Conservation (phyloP, 2,113 vertebrate species). For the Notechis scutatus region DNA sequence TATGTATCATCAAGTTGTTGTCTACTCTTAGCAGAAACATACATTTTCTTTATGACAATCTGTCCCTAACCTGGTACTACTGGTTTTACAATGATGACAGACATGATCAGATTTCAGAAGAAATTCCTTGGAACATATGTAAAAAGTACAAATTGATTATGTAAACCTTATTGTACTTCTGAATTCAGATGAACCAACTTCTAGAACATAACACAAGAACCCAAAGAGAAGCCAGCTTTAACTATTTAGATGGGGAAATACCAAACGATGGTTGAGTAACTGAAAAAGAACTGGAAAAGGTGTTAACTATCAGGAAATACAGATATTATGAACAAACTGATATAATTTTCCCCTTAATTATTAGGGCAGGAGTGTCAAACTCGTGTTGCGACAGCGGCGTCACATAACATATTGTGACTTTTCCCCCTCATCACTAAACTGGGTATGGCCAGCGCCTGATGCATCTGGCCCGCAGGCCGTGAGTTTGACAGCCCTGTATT, state of each 20-base stretch:
- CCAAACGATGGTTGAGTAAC: neutral
- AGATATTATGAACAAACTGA: neutral
- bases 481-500: neutral
- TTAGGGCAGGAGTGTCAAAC: neutral
- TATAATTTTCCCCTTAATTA: neutral
- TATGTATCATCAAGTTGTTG: neutral
- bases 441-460: no score
- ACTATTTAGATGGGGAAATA: neutral
- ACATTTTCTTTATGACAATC: neutral
- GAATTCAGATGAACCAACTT: neutral
- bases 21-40: neutral
- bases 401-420: no score
- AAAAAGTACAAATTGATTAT: neutral
- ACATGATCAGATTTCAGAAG: neutral
- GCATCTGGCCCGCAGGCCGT: no score
- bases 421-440: no score
- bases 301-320: neutral
- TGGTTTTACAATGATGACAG: neutral
- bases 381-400: no score
- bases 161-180: neutral
- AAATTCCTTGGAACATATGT: neutral
- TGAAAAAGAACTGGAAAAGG: neutral
- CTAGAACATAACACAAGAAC: neutral
- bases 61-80: neutral
- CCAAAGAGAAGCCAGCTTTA: neutral